A percentile compares a stretch with the other conserved stretches of the same genome.
Evolutionary conservation across 2,888 invertebrate species (phyloP).

Genomic region (Diloba caeruleocephala): DNA sequence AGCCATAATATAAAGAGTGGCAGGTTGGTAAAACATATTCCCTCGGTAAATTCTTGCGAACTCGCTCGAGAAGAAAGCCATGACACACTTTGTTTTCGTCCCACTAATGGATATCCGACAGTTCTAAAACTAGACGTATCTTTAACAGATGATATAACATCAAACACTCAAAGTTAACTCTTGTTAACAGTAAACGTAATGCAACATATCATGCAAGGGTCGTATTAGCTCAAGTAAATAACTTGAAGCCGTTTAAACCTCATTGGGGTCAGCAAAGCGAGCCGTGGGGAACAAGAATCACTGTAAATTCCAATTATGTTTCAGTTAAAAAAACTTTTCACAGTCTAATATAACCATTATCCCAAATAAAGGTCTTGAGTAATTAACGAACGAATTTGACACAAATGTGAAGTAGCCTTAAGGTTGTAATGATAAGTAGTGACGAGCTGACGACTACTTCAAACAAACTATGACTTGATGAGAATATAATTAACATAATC

Average conservation of each 20-base stretch:
- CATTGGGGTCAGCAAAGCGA: conserved; percentile 70
- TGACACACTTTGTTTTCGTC: conserved; percentile 26
- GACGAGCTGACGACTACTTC: conserved; percentile 12
- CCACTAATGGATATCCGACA: conserved; percentile 37
- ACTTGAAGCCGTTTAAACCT: conserved; percentile 58
- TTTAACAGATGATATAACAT: conserved; percentile 31
- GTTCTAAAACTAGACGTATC: conserved; percentile 9
- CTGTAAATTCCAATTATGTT: conserved; percentile 62
- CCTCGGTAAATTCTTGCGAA: neutral
- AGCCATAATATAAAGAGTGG: neutral
- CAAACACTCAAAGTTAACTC: conserved; percentile 8
- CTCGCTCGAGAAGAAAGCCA: conserved; percentile 30
- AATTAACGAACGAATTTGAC: conserved; percentile 19
- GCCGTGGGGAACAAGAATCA: conserved; percentile 62
- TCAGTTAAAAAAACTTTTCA: conserved; percentile 47
- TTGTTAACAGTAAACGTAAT: conserved; percentile 41
- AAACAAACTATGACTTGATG: conserved; percentile 33
- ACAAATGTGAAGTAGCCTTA: neutral
- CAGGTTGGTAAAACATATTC: conserved; percentile 9
- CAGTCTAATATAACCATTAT: too few species aligned
- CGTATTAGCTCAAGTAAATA: conserved; percentile 46
- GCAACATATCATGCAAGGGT: conserved; percentile 60
- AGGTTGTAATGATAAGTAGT: conserved; percentile 12
- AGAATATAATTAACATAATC: conserved; percentile 46
- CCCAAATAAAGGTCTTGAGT: conserved; percentile 1